Conservation (phyloP, 2,113 vertebrate species). For the Platycercus adscitus region DNA sequence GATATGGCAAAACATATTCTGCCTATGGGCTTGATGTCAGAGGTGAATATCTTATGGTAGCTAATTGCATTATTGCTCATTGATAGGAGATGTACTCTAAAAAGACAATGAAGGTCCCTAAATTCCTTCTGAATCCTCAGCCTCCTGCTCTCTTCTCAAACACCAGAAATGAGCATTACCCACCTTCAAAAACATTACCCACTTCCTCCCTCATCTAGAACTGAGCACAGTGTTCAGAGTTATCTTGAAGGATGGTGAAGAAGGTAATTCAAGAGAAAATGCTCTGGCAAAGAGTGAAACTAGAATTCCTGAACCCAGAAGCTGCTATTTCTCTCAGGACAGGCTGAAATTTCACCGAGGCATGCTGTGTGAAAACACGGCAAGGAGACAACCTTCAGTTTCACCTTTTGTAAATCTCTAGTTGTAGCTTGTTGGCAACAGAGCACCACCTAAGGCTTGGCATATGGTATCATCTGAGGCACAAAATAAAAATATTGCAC, state of each 20-base stretch:
- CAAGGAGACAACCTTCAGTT: not conserved
- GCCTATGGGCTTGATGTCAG: not conserved
- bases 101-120: not conserved
- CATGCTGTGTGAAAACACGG: not conserved
- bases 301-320: not conserved
- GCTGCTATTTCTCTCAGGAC: not conserved
- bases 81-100: not conserved
- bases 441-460: slow-evolving; percentile 32
- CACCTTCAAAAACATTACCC: not conserved
- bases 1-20: not conserved
- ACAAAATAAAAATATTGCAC: slow-evolving; percentile 48
- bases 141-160: not conserved
- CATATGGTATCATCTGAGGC: slow-evolving; percentile 44
- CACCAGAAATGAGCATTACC: not conserved
- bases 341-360: not conserved
- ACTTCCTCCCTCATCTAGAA: not conserved
- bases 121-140: not conserved
- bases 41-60: not conserved
- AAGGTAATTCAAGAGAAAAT: not conserved
- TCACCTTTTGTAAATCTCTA: slow-evolving; percentile 40
- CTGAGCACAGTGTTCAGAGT: not conserved
- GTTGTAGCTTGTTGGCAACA: slow-evolving; percentile 33
- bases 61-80: not conserved
- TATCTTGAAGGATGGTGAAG: not conserved
- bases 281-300: not conserved